Base-by-base conservation (phyloP, 1,140 invertebrate species). In the Acyrthosiphon pisum region DNA sequence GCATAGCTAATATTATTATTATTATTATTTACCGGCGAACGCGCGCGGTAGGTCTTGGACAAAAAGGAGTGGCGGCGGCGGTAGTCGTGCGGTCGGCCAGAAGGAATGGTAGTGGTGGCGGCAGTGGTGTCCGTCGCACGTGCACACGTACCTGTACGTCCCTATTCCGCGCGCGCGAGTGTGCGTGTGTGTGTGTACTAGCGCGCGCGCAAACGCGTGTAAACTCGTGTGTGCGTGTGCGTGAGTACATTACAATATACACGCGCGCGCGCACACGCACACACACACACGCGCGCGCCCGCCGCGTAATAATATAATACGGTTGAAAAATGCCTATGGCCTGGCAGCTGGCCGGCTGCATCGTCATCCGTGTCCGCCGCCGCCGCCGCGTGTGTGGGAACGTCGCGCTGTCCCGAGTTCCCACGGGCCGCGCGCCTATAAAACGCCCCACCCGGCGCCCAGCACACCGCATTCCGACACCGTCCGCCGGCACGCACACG, bases 301-400 rank as follows among this genome's bases (percentile, higher is more conserved):
- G 30, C 46, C 60, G 37, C 91, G 81, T 90, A 90, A 90, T 90
- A 56, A 90, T 90, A 60, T 90, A 90, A 90, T 90, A 90, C 81
- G 81, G 91, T 93, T 41, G 91, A 84, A 93, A 93, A 93, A 93
- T 93, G 91, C 91, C 91, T 93, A 93, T 84, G 76, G 91, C 37
- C 84, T 92, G 93, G 93, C 93, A 93, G 90, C 90, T 93, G 93
- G 93, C 53, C 84, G 93, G 81, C 90, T 93, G 93, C 84, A 93
- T 93, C 93, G 93, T 93, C 91, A 84, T 93, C 91, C 94, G 94
- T 93, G 93, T 90, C 94, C 90, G 90, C 94, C 92, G 94, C 93
- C 94, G 94, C 94, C 91, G 94, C 93, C 93, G 94, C 93, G 91
- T 90, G 92, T 93, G 93, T 94, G 94, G 94, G 94, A 94, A 94